Evolutionary conservation across 2,113 vertebrate genomes (phyloP).

Genomic region (Vulpes lagopus): DNA sequence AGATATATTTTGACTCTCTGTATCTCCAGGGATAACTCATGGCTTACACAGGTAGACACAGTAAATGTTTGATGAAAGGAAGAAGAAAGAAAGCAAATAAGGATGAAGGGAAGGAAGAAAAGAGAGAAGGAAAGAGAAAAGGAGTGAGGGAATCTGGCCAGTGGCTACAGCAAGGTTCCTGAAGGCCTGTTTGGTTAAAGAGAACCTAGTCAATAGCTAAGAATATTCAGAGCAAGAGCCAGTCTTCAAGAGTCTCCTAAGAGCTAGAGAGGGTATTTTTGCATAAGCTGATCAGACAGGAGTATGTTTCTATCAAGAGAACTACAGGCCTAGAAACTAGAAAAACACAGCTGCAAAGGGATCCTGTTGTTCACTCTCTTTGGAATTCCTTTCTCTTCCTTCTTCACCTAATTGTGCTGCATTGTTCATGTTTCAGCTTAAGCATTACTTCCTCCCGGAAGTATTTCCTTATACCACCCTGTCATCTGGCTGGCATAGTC

Average conservation of each 20-base stretch:
- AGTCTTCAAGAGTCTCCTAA: conserved; percentile 32
- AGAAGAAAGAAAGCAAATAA: neutral
- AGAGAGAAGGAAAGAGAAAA: neutral
- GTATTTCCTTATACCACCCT: neutral
- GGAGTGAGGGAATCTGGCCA: neutral
- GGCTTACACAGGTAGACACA: neutral
- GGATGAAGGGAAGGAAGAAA: neutral
- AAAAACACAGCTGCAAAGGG: conserved; percentile 71
- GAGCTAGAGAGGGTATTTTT: conserved; percentile 49
- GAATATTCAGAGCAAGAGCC: neutral
- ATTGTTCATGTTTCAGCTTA: neutral
- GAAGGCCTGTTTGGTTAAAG: neutral
- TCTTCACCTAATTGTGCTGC: neutral
- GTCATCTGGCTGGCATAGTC: neutral
- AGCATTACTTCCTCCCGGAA: conserved; percentile 39
- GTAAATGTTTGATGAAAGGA: neutral
- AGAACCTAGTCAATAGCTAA: neutral
- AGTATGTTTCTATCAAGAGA: conserved; percentile 67
- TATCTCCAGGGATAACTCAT: neutral
- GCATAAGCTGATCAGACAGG: neutral
- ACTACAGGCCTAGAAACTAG: conserved; percentile 29
- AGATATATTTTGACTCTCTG: neutral
- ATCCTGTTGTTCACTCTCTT: conserved; percentile 39
- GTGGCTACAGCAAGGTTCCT: neutral
- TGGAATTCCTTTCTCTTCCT: conserved; percentile 59